Percentiles rank a stretch among this genome's conserved stretches.
phyloP scores from a whole-genome alignment of 2,113 vertebrate species.

The Mesitornis unicolor region DNA sequence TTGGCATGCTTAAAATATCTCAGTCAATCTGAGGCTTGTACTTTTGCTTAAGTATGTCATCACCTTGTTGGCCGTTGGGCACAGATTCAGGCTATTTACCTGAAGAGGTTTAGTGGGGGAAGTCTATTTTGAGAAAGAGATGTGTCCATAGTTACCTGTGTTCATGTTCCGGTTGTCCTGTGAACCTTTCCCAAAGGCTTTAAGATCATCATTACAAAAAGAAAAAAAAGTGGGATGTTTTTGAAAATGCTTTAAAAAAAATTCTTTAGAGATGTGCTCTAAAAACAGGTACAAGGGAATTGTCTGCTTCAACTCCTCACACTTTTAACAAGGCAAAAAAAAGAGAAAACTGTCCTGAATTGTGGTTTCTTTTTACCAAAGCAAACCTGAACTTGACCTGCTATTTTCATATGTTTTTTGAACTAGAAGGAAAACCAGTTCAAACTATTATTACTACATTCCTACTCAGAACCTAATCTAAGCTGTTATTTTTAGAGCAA shows the following conservation, averaged over 20 bases:
- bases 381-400: not conserved
- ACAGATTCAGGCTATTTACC: not conserved
- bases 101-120: slow-evolving; percentile 17
- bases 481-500: not conserved
- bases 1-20: not conserved
- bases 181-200: not conserved
- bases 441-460: not conserved
- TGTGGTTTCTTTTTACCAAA: not conserved
- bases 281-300: not conserved
- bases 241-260: not conserved
- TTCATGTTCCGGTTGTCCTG: not conserved
- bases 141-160: not conserved
- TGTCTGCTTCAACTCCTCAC: not conserved
- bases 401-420: not conserved
- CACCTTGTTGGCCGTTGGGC: not conserved
- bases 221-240: not conserved
- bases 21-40: not conserved
- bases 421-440: not conserved
- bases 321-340: not conserved
- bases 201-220: not conserved
- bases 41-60: slow-evolving; percentile 23
- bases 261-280: not conserved
- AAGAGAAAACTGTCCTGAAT: not conserved
- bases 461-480: not conserved
- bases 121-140: not conserved